These are phyloP conservation scores for Lutjanus argentimaculatus DNA, from an alignment of 2,797 vertebrate genomes.

Conservation along the genomic window DNA sequence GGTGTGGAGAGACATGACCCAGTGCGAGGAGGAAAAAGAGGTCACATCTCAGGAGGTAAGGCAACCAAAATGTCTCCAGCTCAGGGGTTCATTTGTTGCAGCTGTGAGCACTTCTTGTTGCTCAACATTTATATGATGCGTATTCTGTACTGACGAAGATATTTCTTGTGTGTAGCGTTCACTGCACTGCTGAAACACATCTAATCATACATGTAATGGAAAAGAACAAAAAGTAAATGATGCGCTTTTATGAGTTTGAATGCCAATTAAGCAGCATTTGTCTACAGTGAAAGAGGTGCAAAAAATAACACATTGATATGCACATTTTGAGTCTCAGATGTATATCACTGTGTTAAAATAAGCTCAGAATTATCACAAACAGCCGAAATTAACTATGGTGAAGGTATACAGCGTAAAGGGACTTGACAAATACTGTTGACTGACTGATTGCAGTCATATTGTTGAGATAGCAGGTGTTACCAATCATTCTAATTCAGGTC, in stretches of 20 bases:
- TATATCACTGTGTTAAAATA: too few species aligned
- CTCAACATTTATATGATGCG: neutral
- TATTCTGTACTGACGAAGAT: neutral
- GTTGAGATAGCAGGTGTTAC: too few species aligned
- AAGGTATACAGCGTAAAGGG: neutral
- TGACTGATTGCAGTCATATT: too few species aligned
- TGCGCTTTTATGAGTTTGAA: too few species aligned
- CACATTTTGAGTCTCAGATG: too few species aligned
- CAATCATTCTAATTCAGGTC: too few species aligned
- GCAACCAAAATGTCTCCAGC: neutral
- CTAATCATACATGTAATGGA: neutral
- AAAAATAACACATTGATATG: too few species aligned
- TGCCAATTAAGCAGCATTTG: too few species aligned
- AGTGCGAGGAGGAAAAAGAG: constrained; percentile 88
- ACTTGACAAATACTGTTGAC: too few species aligned
- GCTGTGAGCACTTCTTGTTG: neutral
- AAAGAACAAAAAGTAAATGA: neutral
- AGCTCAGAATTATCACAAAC: neutral
- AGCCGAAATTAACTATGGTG: neutral
- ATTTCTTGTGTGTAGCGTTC: neutral
- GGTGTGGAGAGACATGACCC: constrained; percentile 87
- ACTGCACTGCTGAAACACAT: neutral
- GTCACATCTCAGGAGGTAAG: constrained; percentile 82
- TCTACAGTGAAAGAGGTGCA: too few species aligned
- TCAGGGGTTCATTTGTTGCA: neutral